Conservation (phyloP, 30 jellyfish, hydroid and myxozoan genomes). For the Hydractinia echinata region DNA sequence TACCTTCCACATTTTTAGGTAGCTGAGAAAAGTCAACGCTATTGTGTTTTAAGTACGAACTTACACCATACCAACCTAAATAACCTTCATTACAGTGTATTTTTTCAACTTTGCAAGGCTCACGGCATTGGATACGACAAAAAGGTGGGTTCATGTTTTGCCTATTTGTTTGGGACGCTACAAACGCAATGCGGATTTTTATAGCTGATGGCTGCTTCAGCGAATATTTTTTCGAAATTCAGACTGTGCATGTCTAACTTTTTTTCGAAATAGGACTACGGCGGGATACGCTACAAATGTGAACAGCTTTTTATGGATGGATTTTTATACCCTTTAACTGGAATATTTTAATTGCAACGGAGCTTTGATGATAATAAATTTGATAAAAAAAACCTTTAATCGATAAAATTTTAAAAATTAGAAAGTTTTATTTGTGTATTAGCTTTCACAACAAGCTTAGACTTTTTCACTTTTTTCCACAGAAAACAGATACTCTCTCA, state of each 20-base stretch:
- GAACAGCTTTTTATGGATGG: too few species aligned
- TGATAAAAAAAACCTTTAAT: too few species aligned
- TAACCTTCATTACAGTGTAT: constrained; percentile 76
- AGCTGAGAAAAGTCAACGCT: not conserved
- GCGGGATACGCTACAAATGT: too few species aligned
- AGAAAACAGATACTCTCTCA: too few species aligned
- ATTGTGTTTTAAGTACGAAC: constrained; percentile 50
- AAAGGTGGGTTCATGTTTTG: constrained; percentile 31
- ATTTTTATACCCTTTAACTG: too few species aligned
- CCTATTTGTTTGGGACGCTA: not conserved
- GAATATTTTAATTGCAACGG: too few species aligned
- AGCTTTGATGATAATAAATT: too few species aligned
- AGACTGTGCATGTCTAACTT: not conserved
- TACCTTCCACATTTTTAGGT: not conserved
- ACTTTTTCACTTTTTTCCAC: too few species aligned
- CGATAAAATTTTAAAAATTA: too few species aligned
- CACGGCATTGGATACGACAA: constrained; percentile 81
- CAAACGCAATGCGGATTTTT: not conserved
- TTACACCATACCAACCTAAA: constrained; percentile 63
- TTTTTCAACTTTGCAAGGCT: constrained; percentile 86
- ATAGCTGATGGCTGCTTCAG: not conserved
- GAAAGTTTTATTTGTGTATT: too few species aligned
- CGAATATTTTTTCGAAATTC: not conserved
- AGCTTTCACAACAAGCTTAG: too few species aligned
- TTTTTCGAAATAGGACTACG: too few species aligned